Evolutionary conservation across 2,797 vertebrate species (phyloP), one percentile per base, ranked within the genome.

Genomic region (Danionella dracula): DNA sequence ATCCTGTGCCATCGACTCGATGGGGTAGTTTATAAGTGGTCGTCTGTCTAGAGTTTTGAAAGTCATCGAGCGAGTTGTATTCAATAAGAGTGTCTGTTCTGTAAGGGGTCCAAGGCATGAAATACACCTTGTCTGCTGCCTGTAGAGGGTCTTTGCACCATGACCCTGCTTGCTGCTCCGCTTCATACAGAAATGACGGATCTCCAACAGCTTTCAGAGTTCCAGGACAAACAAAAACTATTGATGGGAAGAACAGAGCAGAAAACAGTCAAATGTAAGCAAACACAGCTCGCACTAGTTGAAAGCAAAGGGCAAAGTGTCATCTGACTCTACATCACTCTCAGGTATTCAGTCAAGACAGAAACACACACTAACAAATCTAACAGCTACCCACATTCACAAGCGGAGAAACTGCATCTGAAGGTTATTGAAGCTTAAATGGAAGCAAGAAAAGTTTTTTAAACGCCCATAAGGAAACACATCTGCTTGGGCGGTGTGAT

Each of bases 171-270:
- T 99, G 98, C 84, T 99, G 97, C 81, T 99, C 97, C 79, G 94
- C 96, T 90, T 99, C 95, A 81, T 94, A 99, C 71, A 96, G 90
- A 91, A 94, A 95, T 63, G 95, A 93, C 62, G 96, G 92, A 74
- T 99, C 95, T 88, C 94, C 94, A 70, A 99, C 91, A 79, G 94
- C 93, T 93, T 97, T 98, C 94, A 99, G 91, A 83, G 94, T 97
- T 89, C 97, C 97, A 64, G 97, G 97, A 90, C 97, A 99, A 91
- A 99, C 93, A 96, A 99, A 99, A 91, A 99, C 97, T 99, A 92
- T 86, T 85, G 90, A 86, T 88, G 90, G 89, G 87, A 92, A 92
- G 89, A 96, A 90, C 85, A 91, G 88, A 90, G 94, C 85, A 91
- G 92, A 81, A 92, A 88, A 88, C 74, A 81, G 74, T 82, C 64